Conservation (phyloP, 1,140 invertebrate species). For the Muscidifurax raptorellus region DNA sequence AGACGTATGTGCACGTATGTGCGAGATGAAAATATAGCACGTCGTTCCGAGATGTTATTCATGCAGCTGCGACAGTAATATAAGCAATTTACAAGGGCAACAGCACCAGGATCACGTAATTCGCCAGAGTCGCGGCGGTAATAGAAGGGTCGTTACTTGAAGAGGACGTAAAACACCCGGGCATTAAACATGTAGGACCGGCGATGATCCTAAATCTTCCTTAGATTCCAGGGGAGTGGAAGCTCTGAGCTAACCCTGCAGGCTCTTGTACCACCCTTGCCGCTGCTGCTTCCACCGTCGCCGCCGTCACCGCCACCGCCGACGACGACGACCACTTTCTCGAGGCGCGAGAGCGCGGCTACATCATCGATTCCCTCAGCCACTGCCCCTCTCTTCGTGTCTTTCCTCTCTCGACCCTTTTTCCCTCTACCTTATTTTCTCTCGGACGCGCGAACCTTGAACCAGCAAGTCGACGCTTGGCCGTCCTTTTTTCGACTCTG, state of each 20-base stretch:
- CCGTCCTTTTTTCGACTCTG: constrained; percentile 44
- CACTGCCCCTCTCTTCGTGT: constrained; percentile 46
- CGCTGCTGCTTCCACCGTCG: no score
- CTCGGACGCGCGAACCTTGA: not conserved
- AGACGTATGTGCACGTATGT: no score
- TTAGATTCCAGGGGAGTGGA: constrained; percentile 53
- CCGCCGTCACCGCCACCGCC: no score
- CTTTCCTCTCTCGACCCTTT: constrained; percentile 47
- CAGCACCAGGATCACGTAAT: constrained; percentile 38
- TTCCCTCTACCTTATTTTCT: constrained; percentile 33
- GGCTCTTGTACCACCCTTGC: not conserved
- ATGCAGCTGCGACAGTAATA: not conserved
- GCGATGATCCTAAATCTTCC: constrained; percentile 61
- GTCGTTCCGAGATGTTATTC: not conserved
- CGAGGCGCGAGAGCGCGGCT: not conserved
- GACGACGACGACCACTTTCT: constrained; percentile 25
- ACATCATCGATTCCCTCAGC: constrained; percentile 47
- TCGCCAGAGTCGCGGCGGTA: not conserved
- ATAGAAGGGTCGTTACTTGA: constrained; percentile 36
- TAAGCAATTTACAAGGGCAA: constrained; percentile 25
- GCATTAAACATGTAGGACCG: constrained; percentile 64
- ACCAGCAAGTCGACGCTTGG: not conserved
- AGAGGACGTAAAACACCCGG: constrained; percentile 53
- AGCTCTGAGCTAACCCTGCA: constrained; percentile 26
- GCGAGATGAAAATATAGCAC: not conserved